Evolutionary conservation across 2,797 vertebrate species (phyloP).

Genomic region (Crypturellus tataupa): DNA sequence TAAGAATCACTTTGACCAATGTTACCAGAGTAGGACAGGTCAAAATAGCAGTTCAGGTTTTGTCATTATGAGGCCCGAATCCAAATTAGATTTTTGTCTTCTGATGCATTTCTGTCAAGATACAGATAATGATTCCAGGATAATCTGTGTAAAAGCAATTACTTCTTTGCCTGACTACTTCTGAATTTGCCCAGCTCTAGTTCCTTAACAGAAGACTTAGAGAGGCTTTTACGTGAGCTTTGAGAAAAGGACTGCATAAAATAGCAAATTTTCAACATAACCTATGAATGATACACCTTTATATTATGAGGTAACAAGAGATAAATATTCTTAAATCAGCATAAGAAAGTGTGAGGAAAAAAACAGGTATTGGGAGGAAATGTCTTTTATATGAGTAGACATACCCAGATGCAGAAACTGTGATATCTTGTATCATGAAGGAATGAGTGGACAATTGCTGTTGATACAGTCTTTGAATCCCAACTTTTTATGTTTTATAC

Average conservation of each 20-base stretch:
- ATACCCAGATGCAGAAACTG: background rate
- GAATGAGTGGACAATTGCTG: background rate
- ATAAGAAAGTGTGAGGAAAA: background rate
- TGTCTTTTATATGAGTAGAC: background rate
- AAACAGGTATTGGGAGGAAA: background rate
- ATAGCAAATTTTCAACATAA: background rate
- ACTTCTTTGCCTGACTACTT: background rate
- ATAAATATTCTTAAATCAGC: background rate
- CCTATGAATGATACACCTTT: background rate
- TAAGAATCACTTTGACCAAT: background rate
- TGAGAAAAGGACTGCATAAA: background rate
- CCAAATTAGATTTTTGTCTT: background rate
- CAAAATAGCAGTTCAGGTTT: background rate
- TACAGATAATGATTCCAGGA: background rate
- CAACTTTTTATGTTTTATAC: accelerated
- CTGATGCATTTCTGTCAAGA: background rate
- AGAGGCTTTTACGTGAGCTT: background rate
- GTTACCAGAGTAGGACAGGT: background rate
- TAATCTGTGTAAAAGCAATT: background rate
- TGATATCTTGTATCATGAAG: background rate
- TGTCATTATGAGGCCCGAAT: background rate
- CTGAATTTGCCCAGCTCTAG: background rate
- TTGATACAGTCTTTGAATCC: background rate
- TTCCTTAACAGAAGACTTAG: background rate
- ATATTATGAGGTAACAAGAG: background rate